phyloP scores from a whole-genome alignment of 2,888 invertebrate species.

The Girardia tigrina region DNA sequence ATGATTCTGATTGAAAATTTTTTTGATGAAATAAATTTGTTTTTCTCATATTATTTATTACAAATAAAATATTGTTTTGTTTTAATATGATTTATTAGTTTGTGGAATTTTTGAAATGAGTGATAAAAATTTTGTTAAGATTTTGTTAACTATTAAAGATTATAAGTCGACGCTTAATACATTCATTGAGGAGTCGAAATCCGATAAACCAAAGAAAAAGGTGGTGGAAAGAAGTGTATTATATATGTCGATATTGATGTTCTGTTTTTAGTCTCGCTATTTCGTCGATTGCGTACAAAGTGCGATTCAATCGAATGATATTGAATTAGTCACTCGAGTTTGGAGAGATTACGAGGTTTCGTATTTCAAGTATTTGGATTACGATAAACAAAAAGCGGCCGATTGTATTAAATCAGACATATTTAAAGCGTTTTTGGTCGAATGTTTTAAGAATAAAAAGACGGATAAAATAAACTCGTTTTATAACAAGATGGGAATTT shows the following conservation, averaged over 20 bases:
- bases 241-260: neutral
- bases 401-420: neutral
- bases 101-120: neutral
- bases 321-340: neutral
- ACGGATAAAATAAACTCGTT: neutral
- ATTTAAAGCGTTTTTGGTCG: neutral
- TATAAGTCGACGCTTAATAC: neutral
- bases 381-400: neutral
- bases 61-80: too few species aligned
- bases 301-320: neutral
- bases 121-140: neutral
- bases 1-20: neutral
- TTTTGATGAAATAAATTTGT: neutral
- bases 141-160: neutral
- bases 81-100: neutral
- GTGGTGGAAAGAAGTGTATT: neutral
- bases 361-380: neutral
- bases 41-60: too few species aligned
- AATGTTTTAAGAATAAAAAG: neutral
- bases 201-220: neutral
- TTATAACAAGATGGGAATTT: neutral
- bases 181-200: neutral
- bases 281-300: neutral
- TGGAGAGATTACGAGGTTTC: neutral
- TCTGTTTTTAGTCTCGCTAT: neutral